Evolutionary conservation across 2,113 vertebrate genomes (phyloP).

Genomic region (Probosciger aterrimus): DNA sequence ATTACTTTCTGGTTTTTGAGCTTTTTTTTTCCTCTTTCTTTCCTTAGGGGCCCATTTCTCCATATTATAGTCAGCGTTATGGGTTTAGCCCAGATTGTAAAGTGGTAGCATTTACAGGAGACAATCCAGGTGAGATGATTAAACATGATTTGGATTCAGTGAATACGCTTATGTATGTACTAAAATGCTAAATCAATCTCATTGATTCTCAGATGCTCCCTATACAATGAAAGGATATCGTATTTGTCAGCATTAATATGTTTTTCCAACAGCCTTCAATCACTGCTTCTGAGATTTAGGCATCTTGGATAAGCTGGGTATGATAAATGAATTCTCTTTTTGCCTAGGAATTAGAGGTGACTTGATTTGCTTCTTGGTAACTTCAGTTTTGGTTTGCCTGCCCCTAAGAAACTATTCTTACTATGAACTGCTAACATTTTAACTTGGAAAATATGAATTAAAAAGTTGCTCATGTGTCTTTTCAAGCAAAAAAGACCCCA

Average conservation of each 20-base stretch:
- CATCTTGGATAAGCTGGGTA: neutral
- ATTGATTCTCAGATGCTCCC: neutral
- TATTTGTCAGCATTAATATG: neutral
- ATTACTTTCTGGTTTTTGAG: neutral
- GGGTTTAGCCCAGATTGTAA: slow-evolving; percentile 83
- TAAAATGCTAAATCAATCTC: neutral
- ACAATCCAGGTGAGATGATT: slow-evolving; percentile 88
- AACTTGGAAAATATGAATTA: neutral
- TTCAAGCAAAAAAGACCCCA: neutral
- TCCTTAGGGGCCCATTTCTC: slow-evolving; percentile 82
- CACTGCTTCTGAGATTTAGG: neutral
- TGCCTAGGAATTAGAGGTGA: neutral
- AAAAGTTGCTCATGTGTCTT: neutral
- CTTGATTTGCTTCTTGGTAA: neutral
- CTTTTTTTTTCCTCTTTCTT: neutral
- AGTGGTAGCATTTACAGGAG: slow-evolving; percentile 91
- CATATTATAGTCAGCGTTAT: slow-evolving; percentile 80
- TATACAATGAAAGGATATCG: neutral
- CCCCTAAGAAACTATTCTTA: neutral
- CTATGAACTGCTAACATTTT: neutral
- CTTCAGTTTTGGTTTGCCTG: neutral
- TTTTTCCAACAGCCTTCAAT: neutral
- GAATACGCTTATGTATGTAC: neutral
- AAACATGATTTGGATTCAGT: neutral
- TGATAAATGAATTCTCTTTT: neutral